Evolutionary conservation across 2,113 vertebrate genomes (phyloP).

Genomic region (Microtus richardsoni): DNA sequence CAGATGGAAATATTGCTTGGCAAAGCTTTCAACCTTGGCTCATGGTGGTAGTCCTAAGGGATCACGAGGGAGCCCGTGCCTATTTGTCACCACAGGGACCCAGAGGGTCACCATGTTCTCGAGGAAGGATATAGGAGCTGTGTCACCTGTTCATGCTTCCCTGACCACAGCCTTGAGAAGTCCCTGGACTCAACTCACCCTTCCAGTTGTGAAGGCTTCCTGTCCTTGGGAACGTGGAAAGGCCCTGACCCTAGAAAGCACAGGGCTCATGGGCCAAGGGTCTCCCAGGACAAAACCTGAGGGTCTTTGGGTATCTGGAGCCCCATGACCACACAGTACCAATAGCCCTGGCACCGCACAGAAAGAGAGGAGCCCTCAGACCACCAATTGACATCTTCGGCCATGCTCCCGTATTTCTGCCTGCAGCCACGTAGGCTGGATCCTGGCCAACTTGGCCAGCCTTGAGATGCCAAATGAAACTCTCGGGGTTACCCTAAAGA

Average conservation of each 20-base stretch:
- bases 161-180: not conserved
- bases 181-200: not conserved
- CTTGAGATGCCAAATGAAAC: not conserved
- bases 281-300: not conserved
- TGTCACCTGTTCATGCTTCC: not conserved
- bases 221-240: not conserved
- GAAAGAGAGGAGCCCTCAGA: not conserved
- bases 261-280: not conserved
- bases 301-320: too few species aligned
- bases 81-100: not conserved
- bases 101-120: not conserved
- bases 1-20: too few species aligned
- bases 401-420: not conserved
- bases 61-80: not conserved
- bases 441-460: not conserved
- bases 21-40: not conserved
- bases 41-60: not conserved
- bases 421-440: not conserved
- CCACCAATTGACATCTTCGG: not conserved
- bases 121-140: not conserved
- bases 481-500: not conserved
- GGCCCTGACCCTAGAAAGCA: not conserved
- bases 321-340: too few species aligned
- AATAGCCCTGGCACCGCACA: too few species aligned
- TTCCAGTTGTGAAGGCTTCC: not conserved